Percentiles rank a stretch among this genome's conserved stretches.
Conservation (phyloP, 2,113 vertebrate species). For the Thryonomys swinderianus region DNA sequence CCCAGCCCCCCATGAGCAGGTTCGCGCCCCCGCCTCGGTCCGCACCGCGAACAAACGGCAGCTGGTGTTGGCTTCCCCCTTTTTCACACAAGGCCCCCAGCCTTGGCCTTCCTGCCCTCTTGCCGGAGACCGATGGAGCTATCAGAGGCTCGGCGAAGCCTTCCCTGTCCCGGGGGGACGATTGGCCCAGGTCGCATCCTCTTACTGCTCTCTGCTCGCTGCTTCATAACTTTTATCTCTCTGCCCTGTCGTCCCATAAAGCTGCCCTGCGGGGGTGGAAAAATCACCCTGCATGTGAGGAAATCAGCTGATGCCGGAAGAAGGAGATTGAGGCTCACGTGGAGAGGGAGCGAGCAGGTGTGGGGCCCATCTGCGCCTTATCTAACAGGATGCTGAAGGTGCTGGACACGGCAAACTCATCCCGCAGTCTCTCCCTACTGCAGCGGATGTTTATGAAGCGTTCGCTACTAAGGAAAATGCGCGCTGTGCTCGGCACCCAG, state of each 20-base stretch:
- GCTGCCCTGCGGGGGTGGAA: background rate
- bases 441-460: background rate
- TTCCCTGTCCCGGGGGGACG: background rate
- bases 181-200: background rate
- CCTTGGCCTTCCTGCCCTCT: background rate
- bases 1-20: accelerated
- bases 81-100: background rate
- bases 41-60: no score
- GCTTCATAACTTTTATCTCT: background rate
- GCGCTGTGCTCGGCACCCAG: background rate
- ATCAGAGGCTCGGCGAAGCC: background rate
- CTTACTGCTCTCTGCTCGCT: background rate
- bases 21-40: no score
- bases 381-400: background rate
- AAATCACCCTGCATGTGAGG: background rate
- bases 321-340: background rate
- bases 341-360: background rate
- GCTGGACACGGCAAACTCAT: background rate
- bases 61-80: no score
- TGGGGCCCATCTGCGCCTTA: background rate
- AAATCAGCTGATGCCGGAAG: background rate
- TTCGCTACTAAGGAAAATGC: background rate
- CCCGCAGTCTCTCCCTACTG: background rate
- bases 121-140: background rate
- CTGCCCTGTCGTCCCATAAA: background rate